Conservation (phyloP, 2,113 vertebrate genomes). For the Promerops cafer region DNA sequence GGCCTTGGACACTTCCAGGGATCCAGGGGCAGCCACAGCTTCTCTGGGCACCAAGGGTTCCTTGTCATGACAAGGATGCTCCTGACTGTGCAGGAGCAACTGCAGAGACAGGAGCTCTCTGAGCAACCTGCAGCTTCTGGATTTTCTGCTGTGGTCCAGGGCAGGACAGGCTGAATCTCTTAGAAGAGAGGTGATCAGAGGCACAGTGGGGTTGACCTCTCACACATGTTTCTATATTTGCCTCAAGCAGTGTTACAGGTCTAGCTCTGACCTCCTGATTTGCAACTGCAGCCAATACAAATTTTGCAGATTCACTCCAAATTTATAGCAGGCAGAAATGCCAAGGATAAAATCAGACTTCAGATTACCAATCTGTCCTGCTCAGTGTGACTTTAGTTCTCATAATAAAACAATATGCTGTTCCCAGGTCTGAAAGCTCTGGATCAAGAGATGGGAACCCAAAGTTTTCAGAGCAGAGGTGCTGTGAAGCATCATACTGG, state of each 20-base stretch:
- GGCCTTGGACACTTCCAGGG: not conserved
- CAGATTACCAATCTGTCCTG: not conserved
- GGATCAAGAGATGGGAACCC: not conserved
- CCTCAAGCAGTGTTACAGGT: not conserved
- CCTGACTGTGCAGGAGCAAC: not conserved
- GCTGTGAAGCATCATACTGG: not conserved
- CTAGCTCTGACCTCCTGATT: not conserved
- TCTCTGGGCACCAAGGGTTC: not conserved
- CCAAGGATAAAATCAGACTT: not conserved
- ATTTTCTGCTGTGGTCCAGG: not conserved
- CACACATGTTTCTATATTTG: accelerated
- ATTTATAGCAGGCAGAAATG: not conserved
- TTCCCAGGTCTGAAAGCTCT: not conserved
- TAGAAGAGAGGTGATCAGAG: not conserved
- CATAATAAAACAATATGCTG: not conserved
- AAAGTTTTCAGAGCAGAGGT: not conserved
- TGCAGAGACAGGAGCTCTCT: not conserved
- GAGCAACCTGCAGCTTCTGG: not conserved
- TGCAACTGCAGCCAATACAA: accelerated
- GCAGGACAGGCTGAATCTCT: not conserved
- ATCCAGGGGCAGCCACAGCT: not conserved
- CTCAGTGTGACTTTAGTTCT: not conserved
- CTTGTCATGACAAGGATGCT: not conserved
- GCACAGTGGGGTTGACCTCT: not conserved
- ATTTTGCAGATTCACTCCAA: not conserved